Evolutionary conservation across 2,113 vertebrate genomes (phyloP).

Genomic region (Xenus cinereus): DNA sequence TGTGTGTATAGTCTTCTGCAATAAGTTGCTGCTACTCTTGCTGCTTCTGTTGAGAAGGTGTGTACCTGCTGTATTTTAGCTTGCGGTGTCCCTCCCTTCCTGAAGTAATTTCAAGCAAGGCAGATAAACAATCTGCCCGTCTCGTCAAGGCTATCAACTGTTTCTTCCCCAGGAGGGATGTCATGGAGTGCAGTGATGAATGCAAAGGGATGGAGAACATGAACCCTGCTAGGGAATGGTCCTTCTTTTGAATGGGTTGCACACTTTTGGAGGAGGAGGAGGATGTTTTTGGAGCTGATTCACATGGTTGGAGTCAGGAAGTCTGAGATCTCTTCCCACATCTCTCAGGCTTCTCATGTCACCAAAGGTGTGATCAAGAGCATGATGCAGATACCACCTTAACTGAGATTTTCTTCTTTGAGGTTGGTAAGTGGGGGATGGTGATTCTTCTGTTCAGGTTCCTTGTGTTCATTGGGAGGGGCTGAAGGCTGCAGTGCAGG

Average conservation of each 20-base stretch:
- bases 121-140: neutral
- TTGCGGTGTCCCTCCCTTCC: neutral
- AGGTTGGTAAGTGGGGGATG: neutral
- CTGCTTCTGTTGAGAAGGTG: neutral
- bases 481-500: accelerated
- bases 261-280: neutral
- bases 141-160: neutral
- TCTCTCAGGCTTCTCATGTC: neutral
- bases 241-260: neutral
- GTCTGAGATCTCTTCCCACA: neutral
- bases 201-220: neutral
- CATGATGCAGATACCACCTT: neutral
- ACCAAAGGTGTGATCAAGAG: neutral
- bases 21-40: neutral
- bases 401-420: neutral
- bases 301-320: neutral
- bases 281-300: neutral
- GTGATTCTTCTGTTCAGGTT: neutral
- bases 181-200: neutral
- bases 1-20: neutral
- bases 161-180: neutral
- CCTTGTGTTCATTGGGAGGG: neutral
- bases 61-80: neutral
- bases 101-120: neutral
- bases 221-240: neutral